Conservation (phyloP, 2,113 vertebrate genomes). For the Cervus canadensis region DNA sequence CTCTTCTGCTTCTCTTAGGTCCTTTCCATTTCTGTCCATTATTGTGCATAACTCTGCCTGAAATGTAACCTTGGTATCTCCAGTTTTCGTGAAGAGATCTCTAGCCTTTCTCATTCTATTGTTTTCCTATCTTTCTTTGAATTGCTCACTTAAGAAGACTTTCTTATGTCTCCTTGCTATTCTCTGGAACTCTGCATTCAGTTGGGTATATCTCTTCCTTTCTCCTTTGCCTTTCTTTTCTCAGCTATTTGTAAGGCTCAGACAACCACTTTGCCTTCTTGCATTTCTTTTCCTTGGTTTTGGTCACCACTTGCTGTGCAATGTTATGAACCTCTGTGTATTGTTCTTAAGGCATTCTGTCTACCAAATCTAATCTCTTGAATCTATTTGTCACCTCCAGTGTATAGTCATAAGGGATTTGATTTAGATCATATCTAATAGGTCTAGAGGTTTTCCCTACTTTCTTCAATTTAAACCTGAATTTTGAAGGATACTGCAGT, state of each 20-base stretch:
- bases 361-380: background rate
- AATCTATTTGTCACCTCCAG: background rate
- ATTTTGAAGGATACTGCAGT: background rate
- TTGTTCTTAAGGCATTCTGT: background rate
- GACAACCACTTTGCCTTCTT: background rate
- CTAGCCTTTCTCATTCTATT: background rate
- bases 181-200: background rate
- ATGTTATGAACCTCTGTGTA: background rate
- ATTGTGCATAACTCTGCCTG: background rate
- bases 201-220: background rate
- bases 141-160: background rate
- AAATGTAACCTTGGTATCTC: background rate
- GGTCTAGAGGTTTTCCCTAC: background rate
- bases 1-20: background rate
- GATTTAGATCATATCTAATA: background rate
- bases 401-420: background rate
- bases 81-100: background rate
- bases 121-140: background rate
- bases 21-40: background rate
- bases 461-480: background rate
- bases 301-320: background rate
- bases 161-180: background rate
- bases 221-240: background rate
- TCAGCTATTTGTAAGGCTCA: background rate
- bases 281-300: background rate